These are phyloP conservation scores for Centropus unirufus DNA, from an alignment of 2,113 vertebrate species.

Conservation along the genomic window DNA sequence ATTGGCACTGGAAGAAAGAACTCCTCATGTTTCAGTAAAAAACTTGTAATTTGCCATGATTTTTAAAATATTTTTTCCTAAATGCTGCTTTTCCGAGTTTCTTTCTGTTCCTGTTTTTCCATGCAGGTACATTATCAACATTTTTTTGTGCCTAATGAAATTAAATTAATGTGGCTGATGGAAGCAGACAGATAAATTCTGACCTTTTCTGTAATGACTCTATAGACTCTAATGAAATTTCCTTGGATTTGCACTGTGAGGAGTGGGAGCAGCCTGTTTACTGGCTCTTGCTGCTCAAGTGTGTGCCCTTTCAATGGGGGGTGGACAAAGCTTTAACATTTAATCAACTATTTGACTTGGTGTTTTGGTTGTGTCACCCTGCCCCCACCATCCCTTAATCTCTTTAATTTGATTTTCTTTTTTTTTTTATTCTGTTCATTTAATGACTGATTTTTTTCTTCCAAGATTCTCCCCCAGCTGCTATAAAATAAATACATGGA, in stretches of 20 bases:
- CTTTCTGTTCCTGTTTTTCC: not conserved
- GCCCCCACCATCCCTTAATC: not conserved
- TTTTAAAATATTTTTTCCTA: not conserved
- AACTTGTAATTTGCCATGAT: not conserved
- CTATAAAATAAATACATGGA: not conserved
- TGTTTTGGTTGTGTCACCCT: not conserved
- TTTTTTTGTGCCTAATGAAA: not conserved
- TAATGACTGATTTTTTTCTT: slow-evolving; percentile 19
- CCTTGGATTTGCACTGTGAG: not conserved
- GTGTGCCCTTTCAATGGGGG: not conserved
- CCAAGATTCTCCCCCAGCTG: slow-evolving; percentile 2
- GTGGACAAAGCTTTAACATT: not conserved
- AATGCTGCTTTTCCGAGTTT: not conserved
- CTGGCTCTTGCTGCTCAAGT: not conserved
- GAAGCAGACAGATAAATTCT: slow-evolving; percentile 12
- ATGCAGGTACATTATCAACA: not conserved
- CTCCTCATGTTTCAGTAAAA: not conserved
- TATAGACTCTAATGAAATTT: slow-evolving; percentile 21
- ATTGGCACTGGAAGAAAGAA: not conserved
- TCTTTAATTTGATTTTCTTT: not conserved
- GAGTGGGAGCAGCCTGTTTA: not conserved
- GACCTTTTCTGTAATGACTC: slow-evolving; percentile 7
- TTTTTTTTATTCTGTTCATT: not conserved
- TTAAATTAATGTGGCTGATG: slow-evolving; percentile 1
- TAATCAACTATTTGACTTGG: not conserved